Evolutionary conservation across 2,113 vertebrate species (phyloP).

Genomic region (Corydoras sp.): DNA sequence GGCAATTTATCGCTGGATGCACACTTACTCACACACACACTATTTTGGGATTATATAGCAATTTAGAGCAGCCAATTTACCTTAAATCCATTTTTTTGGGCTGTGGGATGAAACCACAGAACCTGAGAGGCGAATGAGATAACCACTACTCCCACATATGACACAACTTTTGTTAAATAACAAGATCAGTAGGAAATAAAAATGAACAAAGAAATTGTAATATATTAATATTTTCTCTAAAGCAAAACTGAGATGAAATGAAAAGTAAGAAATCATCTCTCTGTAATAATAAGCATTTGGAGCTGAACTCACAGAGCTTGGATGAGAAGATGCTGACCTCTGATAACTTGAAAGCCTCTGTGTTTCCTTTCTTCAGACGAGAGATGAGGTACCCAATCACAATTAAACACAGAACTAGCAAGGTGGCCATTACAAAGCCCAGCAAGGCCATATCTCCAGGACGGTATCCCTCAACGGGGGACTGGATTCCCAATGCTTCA

Average conservation of each 20-base stretch:
- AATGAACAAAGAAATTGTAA: too few species aligned
- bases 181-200: too few species aligned
- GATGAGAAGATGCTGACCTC: constrained; percentile 56
- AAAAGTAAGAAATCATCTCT: neutral
- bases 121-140: too few species aligned
- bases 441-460: constrained; percentile 74
- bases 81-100: too few species aligned
- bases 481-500: constrained; percentile 52
- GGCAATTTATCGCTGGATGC: too few species aligned
- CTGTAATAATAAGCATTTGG: constrained; percentile 35
- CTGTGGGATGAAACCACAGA: too few species aligned
- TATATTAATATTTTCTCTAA: neutral
- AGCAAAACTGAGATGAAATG: neutral
- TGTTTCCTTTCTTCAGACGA: constrained; percentile 56
- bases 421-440: constrained; percentile 68
- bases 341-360: constrained; percentile 53
- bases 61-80: too few species aligned
- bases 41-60: too few species aligned
- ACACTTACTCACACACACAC: too few species aligned
- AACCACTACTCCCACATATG: too few species aligned
- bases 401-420: constrained; percentile 68
- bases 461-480: constrained; percentile 56
- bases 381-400: constrained; percentile 70
- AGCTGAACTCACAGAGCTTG: constrained; percentile 45
- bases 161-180: too few species aligned